Evolutionary conservation across 2,797 vertebrate genomes (phyloP), one percentile per base, ranked within the genome.

Genomic region (Orestias chungarensis): DNA sequence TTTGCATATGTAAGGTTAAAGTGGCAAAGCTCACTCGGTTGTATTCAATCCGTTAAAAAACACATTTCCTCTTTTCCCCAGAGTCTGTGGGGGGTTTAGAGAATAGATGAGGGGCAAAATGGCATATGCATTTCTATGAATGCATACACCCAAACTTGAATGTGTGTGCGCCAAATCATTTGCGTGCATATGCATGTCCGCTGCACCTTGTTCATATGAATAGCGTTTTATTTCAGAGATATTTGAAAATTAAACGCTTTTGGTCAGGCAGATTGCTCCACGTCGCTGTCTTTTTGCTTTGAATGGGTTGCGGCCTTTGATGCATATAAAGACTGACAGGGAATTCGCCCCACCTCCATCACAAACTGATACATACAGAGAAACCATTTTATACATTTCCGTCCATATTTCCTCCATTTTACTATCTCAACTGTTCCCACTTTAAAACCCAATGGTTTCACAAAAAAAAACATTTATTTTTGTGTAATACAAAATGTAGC

Each of bases 161-260:
- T 68, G 70, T 52, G 66, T 79, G 82, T 76, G 83, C 78, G 75
- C 67, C 59, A 81, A 86, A 86, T 82, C 66, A 70, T 84, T 81
- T 88, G 86, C 78, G 85, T 78, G 73, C 68, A 84, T 82, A 74
- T 83, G 79, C 43, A 73, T 86, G 83, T 80, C 86, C 65, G 81
- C 78, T 29, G 65, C 78, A 87, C 94, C 93, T 90, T 94, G 94
- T 95, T 95, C 93, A 95, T 96, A 95, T 96, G 96, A 96, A 95
- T 95, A 93, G 92, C 75, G 73, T 96, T 97, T 95, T 96, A 96
- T 96, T 95, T 95, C 94, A 96, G 95, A 95, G 95, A 95, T 95
- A 94, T 95, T 95, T 96, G 95, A 81, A 96, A 98, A 98, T 98
- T 96, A 98, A 98, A 97, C 95, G 95, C 95, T 95, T 96, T 96